phyloP scores from a whole-genome alignment of 2,888 invertebrate species.

The Geotrupes spiniger region DNA sequence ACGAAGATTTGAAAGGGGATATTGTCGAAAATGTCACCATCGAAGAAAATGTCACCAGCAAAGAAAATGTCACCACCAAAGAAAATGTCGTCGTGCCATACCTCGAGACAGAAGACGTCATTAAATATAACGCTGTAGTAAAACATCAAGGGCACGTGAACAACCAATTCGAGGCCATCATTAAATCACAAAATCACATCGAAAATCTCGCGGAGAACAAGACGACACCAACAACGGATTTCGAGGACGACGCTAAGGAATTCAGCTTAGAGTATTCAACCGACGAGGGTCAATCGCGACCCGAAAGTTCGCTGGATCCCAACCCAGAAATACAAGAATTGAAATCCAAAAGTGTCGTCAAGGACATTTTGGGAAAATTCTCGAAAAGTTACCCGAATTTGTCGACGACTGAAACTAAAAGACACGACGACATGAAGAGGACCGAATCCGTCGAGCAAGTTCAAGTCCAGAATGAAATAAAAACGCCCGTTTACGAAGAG shows the following conservation, averaged over 20 bases:
- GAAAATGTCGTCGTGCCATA: background rate
- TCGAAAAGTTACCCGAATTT: slow-evolving; percentile 38
- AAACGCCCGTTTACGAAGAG: background rate
- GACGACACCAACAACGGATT: slow-evolving; percentile 12
- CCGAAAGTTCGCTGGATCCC: slow-evolving; percentile 20
- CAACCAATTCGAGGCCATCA: background rate
- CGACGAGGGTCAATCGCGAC: slow-evolving; percentile 13
- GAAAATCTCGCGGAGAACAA: slow-evolving; percentile 15
- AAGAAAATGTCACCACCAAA: background rate
- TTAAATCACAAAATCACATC: slow-evolving; percentile 6
- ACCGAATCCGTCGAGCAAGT: background rate
- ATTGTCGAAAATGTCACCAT: background rate
- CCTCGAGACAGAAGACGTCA: background rate
- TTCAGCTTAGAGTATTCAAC: slow-evolving; percentile 32
- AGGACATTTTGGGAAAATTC: slow-evolving; percentile 36
- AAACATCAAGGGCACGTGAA: slow-evolving; percentile 4
- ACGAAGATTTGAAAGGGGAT: no score
- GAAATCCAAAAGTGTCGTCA: slow-evolving; percentile 36
- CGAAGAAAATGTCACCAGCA: background rate
- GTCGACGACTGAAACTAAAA: slow-evolving; percentile 11
- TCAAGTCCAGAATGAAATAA: background rate
- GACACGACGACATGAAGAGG: slow-evolving; percentile 9
- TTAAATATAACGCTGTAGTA: slow-evolving; percentile 10
- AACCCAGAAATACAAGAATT: slow-evolving; percentile 33
- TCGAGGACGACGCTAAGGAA: slow-evolving; percentile 22